These are phyloP conservation scores for Rhagoletis zephyria DNA, from an alignment of 1,140 invertebrate species.

Conservation along the genomic window DNA sequence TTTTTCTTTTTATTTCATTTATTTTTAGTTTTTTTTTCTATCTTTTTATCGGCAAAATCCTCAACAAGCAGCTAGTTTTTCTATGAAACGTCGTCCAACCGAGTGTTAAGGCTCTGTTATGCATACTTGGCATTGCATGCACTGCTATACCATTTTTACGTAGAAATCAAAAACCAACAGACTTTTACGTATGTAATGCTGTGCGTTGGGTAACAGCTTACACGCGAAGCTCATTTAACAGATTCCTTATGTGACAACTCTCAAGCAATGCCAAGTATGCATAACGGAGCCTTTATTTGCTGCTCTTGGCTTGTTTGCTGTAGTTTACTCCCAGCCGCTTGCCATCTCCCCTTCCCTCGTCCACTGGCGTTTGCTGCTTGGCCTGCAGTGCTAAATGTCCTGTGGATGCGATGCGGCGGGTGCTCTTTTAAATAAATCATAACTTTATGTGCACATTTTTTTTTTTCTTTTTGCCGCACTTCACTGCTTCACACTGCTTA, in stretches of 20 bases:
- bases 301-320: neutral
- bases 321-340: neutral
- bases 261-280: too few species aligned
- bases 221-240: too few species aligned
- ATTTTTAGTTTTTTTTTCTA: neutral
- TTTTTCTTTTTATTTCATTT: neutral
- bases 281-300: too few species aligned
- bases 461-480: neutral
- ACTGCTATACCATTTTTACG: too few species aligned
- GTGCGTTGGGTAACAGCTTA: too few species aligned
- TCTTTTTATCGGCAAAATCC: neutral
- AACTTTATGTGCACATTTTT: slow-evolving; percentile 13
- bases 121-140: too few species aligned
- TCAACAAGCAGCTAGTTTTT: neutral
- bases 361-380: neutral
- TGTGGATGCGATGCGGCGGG: neutral
- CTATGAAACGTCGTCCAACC: neutral
- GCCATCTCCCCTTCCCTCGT: neutral
- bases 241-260: too few species aligned
- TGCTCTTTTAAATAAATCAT: slow-evolving; percentile 49
- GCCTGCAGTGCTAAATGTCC: neutral
- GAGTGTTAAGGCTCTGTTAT: too few species aligned
- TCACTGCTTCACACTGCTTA: neutral
- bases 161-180: too few species aligned
- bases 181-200: too few species aligned